Evolutionary conservation across 1,140 invertebrate genomes (phyloP).

Genomic region (Dryas iulia): DNA sequence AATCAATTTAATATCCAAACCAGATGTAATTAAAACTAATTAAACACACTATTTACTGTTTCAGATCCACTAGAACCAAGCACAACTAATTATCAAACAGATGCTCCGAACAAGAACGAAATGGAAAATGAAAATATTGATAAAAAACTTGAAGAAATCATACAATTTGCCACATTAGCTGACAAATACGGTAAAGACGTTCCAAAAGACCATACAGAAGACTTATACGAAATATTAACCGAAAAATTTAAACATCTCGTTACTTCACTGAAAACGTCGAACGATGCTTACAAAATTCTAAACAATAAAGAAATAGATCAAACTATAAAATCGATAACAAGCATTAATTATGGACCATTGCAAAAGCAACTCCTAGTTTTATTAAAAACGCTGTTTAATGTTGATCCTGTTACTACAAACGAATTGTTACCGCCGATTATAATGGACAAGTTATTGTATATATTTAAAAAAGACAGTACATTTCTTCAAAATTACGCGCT

Average conservation of each 20-base stretch:
- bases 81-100: not conserved
- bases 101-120: no score
- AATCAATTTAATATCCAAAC: no score
- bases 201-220: constrained; percentile 36
- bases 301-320: constrained; percentile 50
- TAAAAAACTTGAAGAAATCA: constrained; percentile 38
- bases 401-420: constrained; percentile 45
- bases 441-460: constrained; percentile 57
- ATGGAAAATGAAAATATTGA: constrained; percentile 29
- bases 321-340: constrained; percentile 41
- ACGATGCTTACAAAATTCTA: constrained; percentile 49
- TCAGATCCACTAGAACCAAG: not conserved
- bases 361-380: constrained; percentile 40
- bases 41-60: no score
- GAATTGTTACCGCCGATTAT: constrained; percentile 41
- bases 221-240: constrained; percentile 39
- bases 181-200: constrained; percentile 33
- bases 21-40: no score
- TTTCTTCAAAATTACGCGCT: constrained; percentile 50
- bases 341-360: constrained; percentile 31
- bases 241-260: constrained; percentile 36
- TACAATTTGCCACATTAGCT: constrained; percentile 20
- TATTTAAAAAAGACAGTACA: constrained; percentile 58
- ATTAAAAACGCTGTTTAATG: constrained; percentile 45
- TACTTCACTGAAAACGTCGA: constrained; percentile 32